Percentiles rank a stretch among this genome's conserved stretches.
These are phyloP conservation scores for Tuberolachnus salignus DNA, from an alignment of 2,888 invertebrate genomes.

Conservation along the genomic window DNA sequence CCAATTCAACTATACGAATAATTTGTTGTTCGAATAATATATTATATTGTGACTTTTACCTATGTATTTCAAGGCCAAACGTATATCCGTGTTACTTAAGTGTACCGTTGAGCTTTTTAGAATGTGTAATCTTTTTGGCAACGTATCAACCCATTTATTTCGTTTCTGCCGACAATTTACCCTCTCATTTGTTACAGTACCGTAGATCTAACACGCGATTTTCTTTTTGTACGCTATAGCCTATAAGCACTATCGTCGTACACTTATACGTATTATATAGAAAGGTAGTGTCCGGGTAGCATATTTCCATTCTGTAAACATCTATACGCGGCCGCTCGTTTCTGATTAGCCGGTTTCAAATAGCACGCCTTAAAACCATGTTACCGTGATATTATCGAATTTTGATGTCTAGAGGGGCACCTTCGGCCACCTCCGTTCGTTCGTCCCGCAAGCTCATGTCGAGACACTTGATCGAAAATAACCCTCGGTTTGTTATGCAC, in stretches of 20 bases:
- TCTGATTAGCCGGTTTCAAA: no score
- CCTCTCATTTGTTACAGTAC: not conserved
- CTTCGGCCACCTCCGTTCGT: no score
- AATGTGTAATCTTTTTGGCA: conserved; percentile 34
- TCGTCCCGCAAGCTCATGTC: no score
- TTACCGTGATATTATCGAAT: no score
- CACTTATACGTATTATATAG: not conserved
- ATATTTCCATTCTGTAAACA: not conserved
- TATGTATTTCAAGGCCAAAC: conserved; percentile 4
- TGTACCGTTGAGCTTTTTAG: conserved; percentile 11
- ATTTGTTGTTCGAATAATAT: no score
- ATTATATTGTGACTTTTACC: no score
- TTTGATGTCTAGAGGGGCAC: no score
- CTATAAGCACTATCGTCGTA: not conserved
- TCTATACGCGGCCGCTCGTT: no score
- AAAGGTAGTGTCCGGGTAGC: not conserved
- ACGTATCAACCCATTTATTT: conserved; percentile 29
- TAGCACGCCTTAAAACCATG: no score
- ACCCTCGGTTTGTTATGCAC: no score
- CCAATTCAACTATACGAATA: no score
- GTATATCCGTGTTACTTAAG: conserved; percentile 9
- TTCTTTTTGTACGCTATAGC: not conserved
- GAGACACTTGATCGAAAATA: no score
- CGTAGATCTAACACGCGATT: conserved; percentile 1
- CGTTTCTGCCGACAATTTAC: conserved; percentile 11